A percentile compares a stretch with the other conserved stretches of the same genome.
These are phyloP conservation scores for Vimba vimba DNA, from an alignment of 2,113 vertebrate genomes.

Conservation along the genomic window DNA sequence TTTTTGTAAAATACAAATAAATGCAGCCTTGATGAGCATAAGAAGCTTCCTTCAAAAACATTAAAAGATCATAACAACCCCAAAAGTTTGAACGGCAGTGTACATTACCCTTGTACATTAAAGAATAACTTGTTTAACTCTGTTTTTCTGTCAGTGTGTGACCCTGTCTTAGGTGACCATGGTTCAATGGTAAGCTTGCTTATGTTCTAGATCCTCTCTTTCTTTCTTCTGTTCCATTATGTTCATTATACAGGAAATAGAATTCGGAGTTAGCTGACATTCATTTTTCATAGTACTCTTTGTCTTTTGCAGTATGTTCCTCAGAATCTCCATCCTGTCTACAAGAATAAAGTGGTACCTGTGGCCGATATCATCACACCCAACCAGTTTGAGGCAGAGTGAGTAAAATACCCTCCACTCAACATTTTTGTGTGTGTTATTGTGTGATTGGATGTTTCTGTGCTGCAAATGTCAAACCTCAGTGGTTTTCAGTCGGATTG, in stretches of 20 bases:
- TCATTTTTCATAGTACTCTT: background rate
- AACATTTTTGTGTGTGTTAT: background rate
- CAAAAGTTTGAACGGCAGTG: background rate
- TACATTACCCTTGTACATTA: background rate
- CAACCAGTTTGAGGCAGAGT: slow-evolving; percentile 99
- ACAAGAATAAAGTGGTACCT: slow-evolving; percentile 93
- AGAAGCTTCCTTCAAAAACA: background rate
- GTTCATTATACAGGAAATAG: slow-evolving; percentile 1
- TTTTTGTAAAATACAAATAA: background rate
- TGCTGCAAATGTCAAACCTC: slow-evolving; percentile 9
- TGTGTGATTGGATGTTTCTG: background rate
- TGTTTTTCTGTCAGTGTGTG: slow-evolving; percentile 85
- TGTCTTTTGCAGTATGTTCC: slow-evolving; percentile 86
- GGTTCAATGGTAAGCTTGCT: slow-evolving; percentile 92
- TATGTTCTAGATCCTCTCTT: background rate
- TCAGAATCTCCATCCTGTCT: slow-evolving; percentile 91
- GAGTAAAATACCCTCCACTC: slow-evolving; percentile 68
- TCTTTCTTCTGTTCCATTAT: background rate
- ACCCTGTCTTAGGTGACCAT: slow-evolving; percentile 97
- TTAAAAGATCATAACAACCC: background rate
- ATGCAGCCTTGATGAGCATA: background rate
- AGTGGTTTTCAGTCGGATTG: too few relatives aligned
- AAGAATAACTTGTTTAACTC: slow-evolving; percentile 41
- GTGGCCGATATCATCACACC: slow-evolving; percentile 97
- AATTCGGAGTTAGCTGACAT: background rate